Base-by-base conservation (phyloP, 2,797 vertebrate species). In the Lithobates sylvaticus region DNA sequence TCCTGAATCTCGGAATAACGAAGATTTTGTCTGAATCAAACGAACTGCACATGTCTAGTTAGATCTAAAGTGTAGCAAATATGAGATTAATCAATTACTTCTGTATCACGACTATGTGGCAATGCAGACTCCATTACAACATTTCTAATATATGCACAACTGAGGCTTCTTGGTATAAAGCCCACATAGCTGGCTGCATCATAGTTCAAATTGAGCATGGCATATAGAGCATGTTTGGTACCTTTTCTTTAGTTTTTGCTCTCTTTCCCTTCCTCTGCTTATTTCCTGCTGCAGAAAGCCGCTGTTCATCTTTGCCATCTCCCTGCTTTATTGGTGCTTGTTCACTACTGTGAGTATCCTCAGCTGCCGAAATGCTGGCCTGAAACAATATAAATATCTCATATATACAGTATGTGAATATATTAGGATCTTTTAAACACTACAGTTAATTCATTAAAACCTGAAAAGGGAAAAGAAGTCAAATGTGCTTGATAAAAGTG, bases 311-410 rank as follows among this genome's bases (percentile, higher is more conserved):
- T 89, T 91, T 93, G 61, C 89, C 75, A 6, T 94, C 92, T 2
- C 86, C 90, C 81, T 90, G 93, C 89, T 88, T 94, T 0, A 86
- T 91, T 0, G 91, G 93, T 0, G 92, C 93, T 42, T 90, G 94
- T 0, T 98, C 97, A 0, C 98, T 99, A 94, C 97, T 98, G 18
- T 95, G 96, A 0, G 94, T 96, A 89, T 98, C 97, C 0, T 96
- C 96, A 27, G 96, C 97, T 75, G 95, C 96, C 0, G 97, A 98
- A 13, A 91, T 90, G 23, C 96, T 98, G 90, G 96, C 96, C 98
- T 99, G 91, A 26, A 87, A 86, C 9, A 54, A 36, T 47, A 47
- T 47, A 13, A 47, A 13, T 3, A 47, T 47, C 50, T 58, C 50
- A 58, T 58, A 18, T 58, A 18, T 58, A 21, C 4, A 1, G 50